Conservation (phyloP, 2,797 vertebrate species). For the Cynodonichthys magdalenae region DNA sequence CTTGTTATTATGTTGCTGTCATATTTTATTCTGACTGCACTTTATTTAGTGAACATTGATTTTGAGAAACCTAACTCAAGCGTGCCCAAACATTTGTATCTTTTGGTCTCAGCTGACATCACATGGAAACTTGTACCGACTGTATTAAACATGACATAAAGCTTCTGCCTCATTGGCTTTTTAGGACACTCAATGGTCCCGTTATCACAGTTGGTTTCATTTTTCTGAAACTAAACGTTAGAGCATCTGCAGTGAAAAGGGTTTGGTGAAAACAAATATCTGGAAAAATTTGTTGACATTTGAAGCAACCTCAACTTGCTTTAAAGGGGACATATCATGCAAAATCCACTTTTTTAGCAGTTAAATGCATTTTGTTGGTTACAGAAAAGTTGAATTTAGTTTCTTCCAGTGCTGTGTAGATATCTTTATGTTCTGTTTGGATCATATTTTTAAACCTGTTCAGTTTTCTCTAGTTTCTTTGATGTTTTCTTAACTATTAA, state of each 20-base stretch:
- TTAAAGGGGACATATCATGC: no score
- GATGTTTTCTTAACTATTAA: no score
- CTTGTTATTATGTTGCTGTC: no score
- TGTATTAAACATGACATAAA: background rate
- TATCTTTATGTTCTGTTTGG: no score
- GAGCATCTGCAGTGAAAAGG: background rate
- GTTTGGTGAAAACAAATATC: background rate
- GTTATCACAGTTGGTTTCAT: slow-evolving; percentile 10
- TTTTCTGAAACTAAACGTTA: background rate
- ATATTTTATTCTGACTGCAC: no score
- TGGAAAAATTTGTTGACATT: slow-evolving; percentile 3
- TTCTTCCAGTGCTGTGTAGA: no score
- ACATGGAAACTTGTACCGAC: background rate
- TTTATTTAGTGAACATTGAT: no score
- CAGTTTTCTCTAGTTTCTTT: no score
- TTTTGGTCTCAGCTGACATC: background rate
- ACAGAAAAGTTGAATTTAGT: no score
- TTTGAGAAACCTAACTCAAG: background rate
- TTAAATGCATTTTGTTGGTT: no score
- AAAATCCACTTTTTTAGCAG: no score
- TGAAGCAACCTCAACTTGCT: slow-evolving; percentile 10
- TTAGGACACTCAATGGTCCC: background rate
- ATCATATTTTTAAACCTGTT: no score
- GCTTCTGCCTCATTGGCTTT: slow-evolving; percentile 1
- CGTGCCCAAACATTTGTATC: accelerated